Percentiles rank a stretch among this genome's conserved stretches.
phyloP scores from a whole-genome alignment of 2,888 invertebrate genomes.

The Euplagia quadripunctaria region DNA sequence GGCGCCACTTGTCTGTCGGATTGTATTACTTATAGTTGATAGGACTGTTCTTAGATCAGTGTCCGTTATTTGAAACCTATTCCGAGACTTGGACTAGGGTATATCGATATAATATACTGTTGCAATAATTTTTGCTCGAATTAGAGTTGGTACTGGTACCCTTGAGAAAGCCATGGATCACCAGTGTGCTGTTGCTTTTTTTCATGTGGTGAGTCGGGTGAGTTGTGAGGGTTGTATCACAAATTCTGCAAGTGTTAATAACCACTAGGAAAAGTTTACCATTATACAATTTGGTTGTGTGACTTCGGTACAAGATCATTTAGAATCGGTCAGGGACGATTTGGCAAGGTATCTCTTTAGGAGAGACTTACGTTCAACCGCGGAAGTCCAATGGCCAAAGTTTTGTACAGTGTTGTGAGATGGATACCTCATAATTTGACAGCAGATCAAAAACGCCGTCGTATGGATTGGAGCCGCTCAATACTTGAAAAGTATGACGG shows the following conservation, averaged over 20 bases:
- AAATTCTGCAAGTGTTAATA: not conserved
- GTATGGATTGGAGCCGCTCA: no score
- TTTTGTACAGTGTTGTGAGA: no score
- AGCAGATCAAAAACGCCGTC: no score
- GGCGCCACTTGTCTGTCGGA: conserved; percentile 12
- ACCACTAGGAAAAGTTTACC: not conserved
- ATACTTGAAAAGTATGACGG: no score
- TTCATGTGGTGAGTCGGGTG: no score
- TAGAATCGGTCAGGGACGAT: no score
- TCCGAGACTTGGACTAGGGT: not conserved
- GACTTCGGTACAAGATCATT: not conserved
- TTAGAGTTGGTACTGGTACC: not conserved
- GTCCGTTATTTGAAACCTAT: not conserved
- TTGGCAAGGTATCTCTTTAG: no score
- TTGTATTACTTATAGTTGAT: conserved; percentile 8
- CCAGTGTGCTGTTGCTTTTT: not conserved
- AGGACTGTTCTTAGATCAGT: not conserved
- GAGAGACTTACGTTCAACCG: no score
- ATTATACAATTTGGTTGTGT: not conserved
- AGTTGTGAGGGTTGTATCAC: not conserved
- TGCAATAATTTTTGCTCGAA: not conserved
- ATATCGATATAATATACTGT: not conserved
- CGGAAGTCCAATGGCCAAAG: no score
- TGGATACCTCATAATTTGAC: no score
- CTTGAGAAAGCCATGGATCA: not conserved